These are phyloP conservation scores for Porites cylindrica DNA, from an alignment of 92 coral and sea anemone species.

Conservation along the genomic window DNA sequence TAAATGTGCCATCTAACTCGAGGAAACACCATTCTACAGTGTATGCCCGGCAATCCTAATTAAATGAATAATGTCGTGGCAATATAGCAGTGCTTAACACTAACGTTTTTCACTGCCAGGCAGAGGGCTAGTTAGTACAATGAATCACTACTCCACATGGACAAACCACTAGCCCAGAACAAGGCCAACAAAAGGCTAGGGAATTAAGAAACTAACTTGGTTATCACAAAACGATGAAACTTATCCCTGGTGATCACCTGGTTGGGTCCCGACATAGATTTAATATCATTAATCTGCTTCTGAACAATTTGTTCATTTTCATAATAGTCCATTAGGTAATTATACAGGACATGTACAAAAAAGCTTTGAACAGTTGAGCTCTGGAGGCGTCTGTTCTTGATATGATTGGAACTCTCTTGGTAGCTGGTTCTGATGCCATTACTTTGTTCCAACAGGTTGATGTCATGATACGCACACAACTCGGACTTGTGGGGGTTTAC, in stretches of 20 bases:
- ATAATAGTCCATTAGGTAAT: background rate
- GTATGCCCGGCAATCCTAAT: too few relatives aligned
- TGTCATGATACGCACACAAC: constrained; percentile 30
- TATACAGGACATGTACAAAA: constrained; percentile 13
- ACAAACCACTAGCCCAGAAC: constrained; percentile 47
- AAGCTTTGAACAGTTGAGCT: constrained; percentile 33
- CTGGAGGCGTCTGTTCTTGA: constrained; percentile 22
- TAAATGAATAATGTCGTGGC: too few relatives aligned
- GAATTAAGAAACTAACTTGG: too few relatives aligned
- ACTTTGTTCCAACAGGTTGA: constrained; percentile 22
- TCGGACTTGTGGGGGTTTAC: constrained; percentile 23
- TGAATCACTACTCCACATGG: constrained; percentile 45
- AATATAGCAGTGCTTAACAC: constrained; percentile 2
- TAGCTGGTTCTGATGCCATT: constrained; percentile 27
- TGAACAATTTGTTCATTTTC: constrained; percentile 15
- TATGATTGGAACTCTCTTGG: background rate
- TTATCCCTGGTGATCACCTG: constrained; percentile 18
- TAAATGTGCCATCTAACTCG: too few relatives aligned
- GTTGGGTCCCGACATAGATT: background rate
- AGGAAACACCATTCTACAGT: too few relatives aligned
- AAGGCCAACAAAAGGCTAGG: constrained; percentile 30
- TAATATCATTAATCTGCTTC: background rate
- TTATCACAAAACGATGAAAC: background rate
- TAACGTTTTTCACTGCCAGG: constrained; percentile 33
- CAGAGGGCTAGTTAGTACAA: constrained; percentile 44